Percentiles rank a stretch among this genome's conserved stretches.
Evolutionary conservation across 2,888 invertebrate species (phyloP).

Genomic region (Crepidodera aurea): DNA sequence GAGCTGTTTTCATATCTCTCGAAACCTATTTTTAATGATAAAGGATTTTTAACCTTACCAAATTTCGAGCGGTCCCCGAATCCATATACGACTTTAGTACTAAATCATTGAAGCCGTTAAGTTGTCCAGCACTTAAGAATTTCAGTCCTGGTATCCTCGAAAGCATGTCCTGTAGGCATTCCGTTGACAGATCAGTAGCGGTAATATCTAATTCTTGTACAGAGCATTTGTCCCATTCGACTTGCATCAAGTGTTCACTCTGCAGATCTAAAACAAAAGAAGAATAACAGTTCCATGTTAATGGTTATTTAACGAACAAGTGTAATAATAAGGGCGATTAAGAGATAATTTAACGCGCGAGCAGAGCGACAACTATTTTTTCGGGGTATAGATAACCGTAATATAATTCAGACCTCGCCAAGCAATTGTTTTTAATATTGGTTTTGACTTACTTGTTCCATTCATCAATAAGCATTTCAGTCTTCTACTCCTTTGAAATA

Average conservation of each 20-base stretch:
- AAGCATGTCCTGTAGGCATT: conserved; percentile 92
- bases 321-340: too few species aligned
- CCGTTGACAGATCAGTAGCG: conserved; percentile 94
- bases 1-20: too few species aligned
- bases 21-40: too few species aligned
- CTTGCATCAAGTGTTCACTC: conserved; percentile 92
- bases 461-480: conserved; percentile 93
- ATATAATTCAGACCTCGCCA: too few species aligned
- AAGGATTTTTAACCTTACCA: conserved; percentile 56
- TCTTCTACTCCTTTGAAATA: conserved; percentile 92
- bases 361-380: too few species aligned
- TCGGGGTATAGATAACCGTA: too few species aligned
- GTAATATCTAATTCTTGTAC: conserved; percentile 96
- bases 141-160: conserved; percentile 84
- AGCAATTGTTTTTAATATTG: too few species aligned
- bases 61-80: conserved; percentile 75
- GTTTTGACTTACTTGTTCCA: conserved; percentile 84
- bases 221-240: conserved; percentile 95
- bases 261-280: conserved; percentile 76
- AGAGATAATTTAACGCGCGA: too few species aligned
- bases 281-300: too few species aligned
- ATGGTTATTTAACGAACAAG: too few species aligned
- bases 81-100: conserved; percentile 94
- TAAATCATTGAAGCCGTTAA: conserved; percentile 96
- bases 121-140: conserved; percentile 94